These are phyloP conservation scores for Trachemys scripta DNA, from an alignment of 2,113 vertebrate species.

Conservation along the genomic window DNA sequence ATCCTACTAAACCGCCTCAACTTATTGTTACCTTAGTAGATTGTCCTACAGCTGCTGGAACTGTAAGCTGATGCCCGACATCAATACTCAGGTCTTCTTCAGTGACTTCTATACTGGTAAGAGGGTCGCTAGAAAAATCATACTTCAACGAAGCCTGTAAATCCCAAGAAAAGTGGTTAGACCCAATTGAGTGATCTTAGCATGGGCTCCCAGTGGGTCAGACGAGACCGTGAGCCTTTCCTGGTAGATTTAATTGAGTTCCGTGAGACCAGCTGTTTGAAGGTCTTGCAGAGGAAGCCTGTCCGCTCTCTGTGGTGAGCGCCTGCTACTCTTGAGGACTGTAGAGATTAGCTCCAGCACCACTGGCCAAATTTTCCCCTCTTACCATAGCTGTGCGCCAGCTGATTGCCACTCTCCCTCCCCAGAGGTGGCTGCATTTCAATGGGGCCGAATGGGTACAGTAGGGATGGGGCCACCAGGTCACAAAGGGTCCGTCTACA, in stretches of 20 bases:
- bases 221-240: neutral
- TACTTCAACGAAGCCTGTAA: conserved; percentile 70
- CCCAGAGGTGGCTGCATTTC: neutral
- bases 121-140: conserved; percentile 23
- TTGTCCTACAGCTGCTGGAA: neutral
- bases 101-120: neutral
- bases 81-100: neutral
- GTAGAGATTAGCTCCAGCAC: neutral
- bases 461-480: neutral
- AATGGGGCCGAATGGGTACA: neutral
- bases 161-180: neutral
- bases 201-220: neutral
- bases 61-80: neutral
- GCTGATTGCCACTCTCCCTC: neutral
- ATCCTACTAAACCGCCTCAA: neutral
- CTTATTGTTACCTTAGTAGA: conserved; percentile 24
- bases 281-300: neutral
- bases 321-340: neutral
- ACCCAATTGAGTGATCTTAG: too few species aligned
- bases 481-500: neutral
- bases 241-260: accelerated
- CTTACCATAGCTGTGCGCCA: neutral
- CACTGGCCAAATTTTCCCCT: neutral
- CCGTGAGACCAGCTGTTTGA: neutral
- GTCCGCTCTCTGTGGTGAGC: neutral